A percentile compares a stretch with the other conserved stretches of the same genome.
phyloP scores from a whole-genome alignment of 2,797 vertebrate genomes.

The Cheirogaleus major region DNA sequence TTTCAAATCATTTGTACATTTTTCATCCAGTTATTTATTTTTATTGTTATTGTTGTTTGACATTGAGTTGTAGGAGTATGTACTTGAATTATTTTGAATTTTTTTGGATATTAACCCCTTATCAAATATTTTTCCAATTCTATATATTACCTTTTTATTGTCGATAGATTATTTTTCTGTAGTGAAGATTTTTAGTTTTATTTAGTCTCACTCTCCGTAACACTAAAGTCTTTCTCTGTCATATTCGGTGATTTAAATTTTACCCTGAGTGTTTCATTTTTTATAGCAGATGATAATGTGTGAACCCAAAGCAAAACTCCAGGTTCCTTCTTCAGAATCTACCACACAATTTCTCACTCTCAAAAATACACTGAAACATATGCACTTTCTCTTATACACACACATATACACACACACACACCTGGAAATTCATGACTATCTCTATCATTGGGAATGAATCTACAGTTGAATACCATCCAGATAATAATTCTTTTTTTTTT shows the following conservation, averaged over 20 bases:
- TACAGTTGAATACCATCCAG: not conserved
- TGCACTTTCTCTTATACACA: not conserved
- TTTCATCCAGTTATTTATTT: not conserved
- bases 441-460: not conserved
- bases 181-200: not conserved
- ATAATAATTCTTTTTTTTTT: not conserved
- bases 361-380: not conserved
- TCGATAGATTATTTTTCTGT: not conserved
- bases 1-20: not conserved
- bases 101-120: not conserved
- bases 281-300: not conserved
- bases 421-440: not conserved
- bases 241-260: slow-evolving; percentile 33
- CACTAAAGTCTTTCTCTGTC: not conserved
- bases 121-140: not conserved
- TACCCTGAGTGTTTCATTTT: slow-evolving; percentile 17
- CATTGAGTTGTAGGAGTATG: not conserved
- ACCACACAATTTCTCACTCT: not conserved
- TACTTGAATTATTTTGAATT: not conserved
- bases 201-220: not conserved
- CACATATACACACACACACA: not conserved
- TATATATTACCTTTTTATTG: not conserved
- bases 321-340: not conserved
- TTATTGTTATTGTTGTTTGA: not conserved
- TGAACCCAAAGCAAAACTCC: not conserved